phyloP scores from a whole-genome alignment of 64 coral and sea anemone genomes.

The Exaiptasia diaphana region DNA sequence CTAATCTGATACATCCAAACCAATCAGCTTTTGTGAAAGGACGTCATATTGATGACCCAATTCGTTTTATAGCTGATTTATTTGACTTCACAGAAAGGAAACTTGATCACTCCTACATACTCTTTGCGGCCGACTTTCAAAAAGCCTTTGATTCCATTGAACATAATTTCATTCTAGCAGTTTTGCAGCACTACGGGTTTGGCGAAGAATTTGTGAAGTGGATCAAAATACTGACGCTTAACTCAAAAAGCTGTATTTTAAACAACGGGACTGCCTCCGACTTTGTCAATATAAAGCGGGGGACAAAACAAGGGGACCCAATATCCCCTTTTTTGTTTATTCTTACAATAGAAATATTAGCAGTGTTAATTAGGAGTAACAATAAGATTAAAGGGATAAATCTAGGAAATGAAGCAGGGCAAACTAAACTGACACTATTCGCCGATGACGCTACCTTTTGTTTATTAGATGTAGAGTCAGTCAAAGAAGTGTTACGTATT shows the following conservation, averaged over 20 bases:
- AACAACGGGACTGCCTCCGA: slow-evolving; percentile 16
- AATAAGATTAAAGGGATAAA: background rate
- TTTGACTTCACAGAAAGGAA: background rate
- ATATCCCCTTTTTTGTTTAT: slow-evolving; percentile 34
- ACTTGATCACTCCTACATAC: background rate
- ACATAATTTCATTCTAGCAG: slow-evolving; percentile 1
- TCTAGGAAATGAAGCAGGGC: background rate
- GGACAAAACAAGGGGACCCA: slow-evolving; percentile 25
- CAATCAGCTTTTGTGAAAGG: slow-evolving; percentile 17
- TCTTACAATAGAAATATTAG: slow-evolving; percentile 19
- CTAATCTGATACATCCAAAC: background rate
- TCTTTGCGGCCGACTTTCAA: slow-evolving; percentile 50
- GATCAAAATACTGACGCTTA: background rate
- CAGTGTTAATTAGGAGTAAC: background rate
- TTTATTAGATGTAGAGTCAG: background rate
- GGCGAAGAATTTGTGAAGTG: slow-evolving; percentile 20
- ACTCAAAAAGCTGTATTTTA: slow-evolving; percentile 1
- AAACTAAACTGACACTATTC: background rate
- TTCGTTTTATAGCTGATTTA: background rate
- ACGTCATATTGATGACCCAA: background rate
- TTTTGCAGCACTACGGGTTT: background rate
- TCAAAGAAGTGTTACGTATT: background rate
- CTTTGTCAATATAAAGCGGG: slow-evolving; percentile 1
- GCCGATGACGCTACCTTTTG: slow-evolving; percentile 10
- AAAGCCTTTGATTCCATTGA: slow-evolving; percentile 41